Evolutionary conservation across 2,888 invertebrate genomes (phyloP), one percentile per base, ranked within the genome.

Genomic region (Tiliacea citrago): DNA sequence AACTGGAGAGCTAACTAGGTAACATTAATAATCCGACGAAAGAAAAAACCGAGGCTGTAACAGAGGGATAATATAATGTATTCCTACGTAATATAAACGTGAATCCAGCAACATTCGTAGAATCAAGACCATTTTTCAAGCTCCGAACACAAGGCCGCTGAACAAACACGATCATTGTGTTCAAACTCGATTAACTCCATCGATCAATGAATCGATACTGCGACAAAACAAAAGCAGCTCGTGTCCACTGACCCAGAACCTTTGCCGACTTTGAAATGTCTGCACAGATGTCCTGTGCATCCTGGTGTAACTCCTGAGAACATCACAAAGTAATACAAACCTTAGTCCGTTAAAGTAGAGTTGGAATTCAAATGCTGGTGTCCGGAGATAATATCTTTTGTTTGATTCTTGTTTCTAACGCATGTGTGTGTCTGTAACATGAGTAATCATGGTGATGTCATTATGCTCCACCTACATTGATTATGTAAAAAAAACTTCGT

Each of bases 371-470:
- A 75, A 70, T 70, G 62, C 47, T 35, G 12, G 2, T 62, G 21
- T 21, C 13, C 7, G 39, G 63, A 73, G 62, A 51, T 86, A 68
- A 24, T 74, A 63, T 81, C 47, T 45, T 74, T 74, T 70, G 39
- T 74, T 74, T 70, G 39, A 51, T 73, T 24, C 9, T 69, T 73
- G 77, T 88, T 85, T 86, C 73, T 86, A 79, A 89, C 88, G 85
- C 81, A 87, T 88, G 85, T 85, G 85, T 88, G 85, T 76, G 88
- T 86, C 75, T 74, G 73, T 82, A n/a, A 77, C 78, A 69, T 83
- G 81, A 86, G 92, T 90, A 92, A 93, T 93, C 86, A 92, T 63
- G 89, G 81, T 95, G 95, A 95, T 94, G 93, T 95, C 95, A 94
- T 92, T 67, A 81, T 86, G 84, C 89, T 88, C 89, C 93, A 90